Conservation (phyloP, 2,888 invertebrate species). For the Tromatobia lineatoria region DNA sequence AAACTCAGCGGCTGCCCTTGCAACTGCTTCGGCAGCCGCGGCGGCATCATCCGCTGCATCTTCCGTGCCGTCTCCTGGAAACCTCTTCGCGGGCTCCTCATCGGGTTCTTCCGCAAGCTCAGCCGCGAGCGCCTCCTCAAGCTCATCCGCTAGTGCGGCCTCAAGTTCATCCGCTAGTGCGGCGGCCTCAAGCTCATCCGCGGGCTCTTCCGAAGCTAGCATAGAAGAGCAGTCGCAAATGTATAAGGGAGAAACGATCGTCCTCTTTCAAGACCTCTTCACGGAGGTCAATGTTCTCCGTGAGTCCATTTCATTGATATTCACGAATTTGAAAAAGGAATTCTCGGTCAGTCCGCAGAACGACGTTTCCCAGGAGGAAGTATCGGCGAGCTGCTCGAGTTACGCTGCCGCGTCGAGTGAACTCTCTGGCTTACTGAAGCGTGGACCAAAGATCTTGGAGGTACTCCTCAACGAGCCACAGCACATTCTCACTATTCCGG, state of each 20-base stretch:
- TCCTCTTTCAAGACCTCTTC: conserved; percentile 53
- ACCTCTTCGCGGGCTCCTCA: not conserved
- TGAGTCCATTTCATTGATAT: conserved; percentile 13
- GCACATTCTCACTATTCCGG: conserved; percentile 54
- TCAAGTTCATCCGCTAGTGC: not conserved
- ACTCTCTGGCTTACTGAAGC: conserved; percentile 27
- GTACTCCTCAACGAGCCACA: conserved; percentile 57
- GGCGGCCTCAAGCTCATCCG: not conserved
- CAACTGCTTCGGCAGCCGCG: not conserved
- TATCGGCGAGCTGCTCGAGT: not conserved
- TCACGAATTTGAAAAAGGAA: conserved; percentile 56
- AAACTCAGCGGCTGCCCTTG: too few species aligned
- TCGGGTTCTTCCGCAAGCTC: not conserved
- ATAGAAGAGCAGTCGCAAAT: not conserved
- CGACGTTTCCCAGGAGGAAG: conserved; percentile 9
- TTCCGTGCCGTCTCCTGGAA: not conserved
- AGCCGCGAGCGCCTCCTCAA: not conserved
- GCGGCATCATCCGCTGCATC: not conserved
- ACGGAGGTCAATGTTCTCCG: conserved; percentile 66
- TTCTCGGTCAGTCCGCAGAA: conserved; percentile 34
- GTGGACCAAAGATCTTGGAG: conserved; percentile 33
- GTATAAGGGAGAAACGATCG: conserved; percentile 1
- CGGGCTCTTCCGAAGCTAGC: not conserved
- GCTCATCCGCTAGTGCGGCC: not conserved
- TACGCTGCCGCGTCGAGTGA: conserved; percentile 7